Conservation (phyloP, 2,888 invertebrate species). For the Oegoconia quadripuncta region DNA sequence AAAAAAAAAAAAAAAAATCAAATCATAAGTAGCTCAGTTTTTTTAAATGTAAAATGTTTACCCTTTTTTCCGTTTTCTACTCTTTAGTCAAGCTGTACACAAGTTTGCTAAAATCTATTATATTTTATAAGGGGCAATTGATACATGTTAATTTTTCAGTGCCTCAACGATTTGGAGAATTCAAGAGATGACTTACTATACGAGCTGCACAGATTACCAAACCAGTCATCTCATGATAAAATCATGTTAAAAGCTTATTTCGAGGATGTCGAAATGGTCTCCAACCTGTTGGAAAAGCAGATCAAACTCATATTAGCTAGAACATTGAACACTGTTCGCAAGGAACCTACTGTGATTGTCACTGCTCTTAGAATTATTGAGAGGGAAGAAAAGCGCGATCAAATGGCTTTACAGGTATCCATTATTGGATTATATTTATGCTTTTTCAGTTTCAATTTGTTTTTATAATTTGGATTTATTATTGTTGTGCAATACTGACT, state of each 20-base stretch:
- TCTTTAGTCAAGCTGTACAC: too few species aligned
- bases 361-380: constrained; percentile 98
- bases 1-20: too few species aligned
- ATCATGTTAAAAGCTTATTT: constrained; percentile 97
- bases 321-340: constrained; percentile 95
- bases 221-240: constrained; percentile 93
- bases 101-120: background rate
- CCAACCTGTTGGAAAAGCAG: constrained; percentile 93
- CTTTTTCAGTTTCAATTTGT: too few species aligned
- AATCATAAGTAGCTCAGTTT: too few species aligned
- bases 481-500: too few species aligned
- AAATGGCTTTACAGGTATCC: constrained; percentile 85
- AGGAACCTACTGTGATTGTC: constrained; percentile 96
- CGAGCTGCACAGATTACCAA: constrained; percentile 95
- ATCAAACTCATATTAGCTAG: constrained; percentile 92
- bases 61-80: too few species aligned
- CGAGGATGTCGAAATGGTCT: constrained; percentile 95
- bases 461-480: too few species aligned
- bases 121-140: constrained; percentile 13
- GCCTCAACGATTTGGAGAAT: constrained; percentile 96
- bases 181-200: constrained; percentile 97
- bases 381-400: constrained; percentile 96
- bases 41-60: too few species aligned
- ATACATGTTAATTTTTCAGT: constrained; percentile 63
- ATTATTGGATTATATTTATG: too few species aligned